These are phyloP conservation scores for Cantharis flavilabris DNA, from an alignment of 2,888 invertebrate species.

Conservation along the genomic window DNA sequence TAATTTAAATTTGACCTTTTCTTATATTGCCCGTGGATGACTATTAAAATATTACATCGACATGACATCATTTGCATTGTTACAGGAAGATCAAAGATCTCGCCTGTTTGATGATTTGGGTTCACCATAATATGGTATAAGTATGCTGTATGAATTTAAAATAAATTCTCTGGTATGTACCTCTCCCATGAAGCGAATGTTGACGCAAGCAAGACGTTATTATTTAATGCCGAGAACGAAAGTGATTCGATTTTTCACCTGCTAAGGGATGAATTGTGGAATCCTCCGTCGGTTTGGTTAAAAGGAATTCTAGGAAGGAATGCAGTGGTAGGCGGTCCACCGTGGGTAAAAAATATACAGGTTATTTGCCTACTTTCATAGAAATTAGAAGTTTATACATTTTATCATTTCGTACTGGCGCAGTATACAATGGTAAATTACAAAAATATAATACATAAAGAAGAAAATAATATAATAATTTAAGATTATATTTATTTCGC, in stretches of 20 bases:
- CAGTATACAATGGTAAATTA: constrained; percentile 13
- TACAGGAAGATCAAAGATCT: not conserved
- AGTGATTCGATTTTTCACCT: constrained; percentile 19
- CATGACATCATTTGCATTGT: not conserved
- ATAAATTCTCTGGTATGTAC: not conserved
- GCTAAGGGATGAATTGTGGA: constrained; percentile 24
- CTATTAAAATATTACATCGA: not conserved
- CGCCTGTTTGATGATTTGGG: not conserved
- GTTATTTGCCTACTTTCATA: constrained; percentile 14
- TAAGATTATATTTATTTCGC: constrained; percentile 29
- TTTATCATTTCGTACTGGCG: constrained; percentile 8
- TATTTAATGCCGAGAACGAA: not conserved
- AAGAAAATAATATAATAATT: constrained; percentile 20
- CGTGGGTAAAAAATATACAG: not conserved
- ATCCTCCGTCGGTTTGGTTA: constrained; percentile 11
- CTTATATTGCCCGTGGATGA: not conserved
- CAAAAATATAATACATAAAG: constrained; percentile 14
- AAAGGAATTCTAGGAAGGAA: constrained; percentile 23
- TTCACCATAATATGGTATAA: not conserved
- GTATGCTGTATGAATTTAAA: not conserved
- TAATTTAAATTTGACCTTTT: not conserved
- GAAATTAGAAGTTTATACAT: not conserved
- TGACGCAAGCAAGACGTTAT: not conserved
- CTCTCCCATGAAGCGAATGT: not conserved
- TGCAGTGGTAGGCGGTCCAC: constrained; percentile 16